Base-by-base conservation (phyloP, 2,113 vertebrate genomes). In the Aegypius monachus region DNA sequence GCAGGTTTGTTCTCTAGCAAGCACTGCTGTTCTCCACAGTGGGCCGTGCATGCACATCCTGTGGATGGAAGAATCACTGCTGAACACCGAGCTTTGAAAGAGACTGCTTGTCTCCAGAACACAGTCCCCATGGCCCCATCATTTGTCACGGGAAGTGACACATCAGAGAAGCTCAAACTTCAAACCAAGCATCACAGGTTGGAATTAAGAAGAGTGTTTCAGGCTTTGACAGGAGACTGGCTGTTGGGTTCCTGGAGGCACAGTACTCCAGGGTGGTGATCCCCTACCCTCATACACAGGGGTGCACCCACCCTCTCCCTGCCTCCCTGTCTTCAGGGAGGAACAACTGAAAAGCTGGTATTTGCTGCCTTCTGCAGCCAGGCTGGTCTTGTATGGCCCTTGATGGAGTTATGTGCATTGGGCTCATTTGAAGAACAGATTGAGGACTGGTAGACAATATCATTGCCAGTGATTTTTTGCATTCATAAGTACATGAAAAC, bases 31-130 rank as follows among this genome's bases (percentile, higher is more conserved):
- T 85, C 56, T 47, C 26, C 16, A 2, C 2, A 3, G 42, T 32
- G 63, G 61, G 56, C 19, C 0, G 1, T 38, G 17, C 32, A 9
- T 11, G 8, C 4, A 5, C 7, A 8, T 59, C 55, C n/a, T 13
- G 3, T 1, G 2, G 77, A 11, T 47, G 66, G 62, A 27, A 31
- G 72, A 43, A 40, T 42, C 36, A 0, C 23, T 32, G 65, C 65
- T 81, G 62, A 48, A 36, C 43, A 17, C 20, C 0, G 1, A 13
- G 48, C 67, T 89, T 81, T 61, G 58, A 42, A 48, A 48, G 74
- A 81, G 81, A 23, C 6, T 2, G 32, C 52, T 43, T 26, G 45
- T 75, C 68, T 75, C n/a, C 47, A 52, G 42, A 65, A 22, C 59
- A 32, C 50, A 9, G 55, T 55, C 55, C 66, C 72, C 66, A 20